A percentile compares a stretch with the other conserved stretches of the same genome.
These are phyloP conservation scores for Sminthurinus signatus DNA, from an alignment of 1,140 invertebrate species.

Conservation along the genomic window DNA sequence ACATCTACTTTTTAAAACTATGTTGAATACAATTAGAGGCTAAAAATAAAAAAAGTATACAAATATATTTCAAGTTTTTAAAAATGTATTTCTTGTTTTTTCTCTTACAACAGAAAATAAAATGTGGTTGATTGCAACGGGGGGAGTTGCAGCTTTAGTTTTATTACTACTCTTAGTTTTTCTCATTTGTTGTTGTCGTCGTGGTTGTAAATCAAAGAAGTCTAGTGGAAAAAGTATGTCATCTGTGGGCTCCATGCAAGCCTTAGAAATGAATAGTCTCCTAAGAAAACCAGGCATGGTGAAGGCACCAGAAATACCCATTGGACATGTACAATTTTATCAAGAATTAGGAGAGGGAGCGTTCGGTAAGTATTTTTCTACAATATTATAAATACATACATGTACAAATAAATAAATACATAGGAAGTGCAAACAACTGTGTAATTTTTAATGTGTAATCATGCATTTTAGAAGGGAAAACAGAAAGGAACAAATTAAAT, in stretches of 20 bases:
- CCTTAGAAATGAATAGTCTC: conserved; percentile 70
- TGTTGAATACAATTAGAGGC: not conserved
- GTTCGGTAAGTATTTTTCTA: conserved; percentile 58
- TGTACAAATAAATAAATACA: too few relatives aligned
- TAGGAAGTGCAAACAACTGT: conserved; percentile 2
- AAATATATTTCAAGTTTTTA: not conserved
- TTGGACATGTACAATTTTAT: conserved; percentile 77
- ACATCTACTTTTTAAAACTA: conserved; percentile 25
- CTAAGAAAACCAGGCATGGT: conserved; percentile 54
- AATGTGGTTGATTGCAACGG: conserved; percentile 26
- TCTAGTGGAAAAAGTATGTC: conserved; percentile 23
- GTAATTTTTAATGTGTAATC: not conserved
- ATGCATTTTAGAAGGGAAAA: conserved; percentile 9
- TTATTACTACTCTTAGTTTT: conserved; percentile 34
- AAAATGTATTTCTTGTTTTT: conserved; percentile 11
- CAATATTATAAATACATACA: too few relatives aligned
- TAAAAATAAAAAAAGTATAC: too few relatives aligned
- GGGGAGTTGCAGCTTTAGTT: conserved; percentile 27
- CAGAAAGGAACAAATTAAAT: not conserved
- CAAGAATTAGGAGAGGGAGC: conserved; percentile 94
- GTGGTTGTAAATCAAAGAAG: conserved; percentile 35
- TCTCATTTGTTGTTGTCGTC: conserved; percentile 43
- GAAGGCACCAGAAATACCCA: conserved; percentile 59
- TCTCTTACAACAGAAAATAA: conserved; percentile 27
- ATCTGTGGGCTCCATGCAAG: conserved; percentile 50